Evolutionary conservation across 2,797 vertebrate species (phyloP).

Genomic region (Parambassis ranga): DNA sequence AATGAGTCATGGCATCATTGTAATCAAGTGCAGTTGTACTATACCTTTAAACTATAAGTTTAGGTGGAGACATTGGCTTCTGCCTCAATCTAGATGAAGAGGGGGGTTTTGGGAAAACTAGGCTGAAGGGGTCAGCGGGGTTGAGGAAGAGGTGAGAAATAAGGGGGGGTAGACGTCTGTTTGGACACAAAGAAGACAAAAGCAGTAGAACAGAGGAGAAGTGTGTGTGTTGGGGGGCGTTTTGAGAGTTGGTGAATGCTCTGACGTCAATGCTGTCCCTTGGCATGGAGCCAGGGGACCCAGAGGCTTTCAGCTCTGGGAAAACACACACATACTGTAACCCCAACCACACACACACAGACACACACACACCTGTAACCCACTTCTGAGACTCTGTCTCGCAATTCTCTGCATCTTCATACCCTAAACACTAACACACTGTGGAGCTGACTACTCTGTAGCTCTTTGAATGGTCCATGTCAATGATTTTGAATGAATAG

Average conservation of each 20-base stretch:
- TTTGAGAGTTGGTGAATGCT: constrained; percentile 62
- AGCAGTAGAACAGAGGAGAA: constrained; percentile 14
- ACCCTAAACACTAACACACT: not conserved
- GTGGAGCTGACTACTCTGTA: not conserved
- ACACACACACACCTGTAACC: constrained; percentile 2
- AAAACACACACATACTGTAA: constrained; percentile 8
- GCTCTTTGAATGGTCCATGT: not conserved
- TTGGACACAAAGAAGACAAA: constrained; percentile 61
- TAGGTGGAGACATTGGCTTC: too few species aligned
- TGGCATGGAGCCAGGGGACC: constrained; percentile 63
- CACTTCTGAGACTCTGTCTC: constrained; percentile 18
- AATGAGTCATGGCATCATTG: too few species aligned
- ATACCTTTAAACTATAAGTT: too few species aligned
- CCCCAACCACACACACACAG: constrained; percentile 4
- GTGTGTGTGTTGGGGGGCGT: not conserved
- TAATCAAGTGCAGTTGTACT: too few species aligned
- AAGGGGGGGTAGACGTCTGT: constrained; percentile 52
- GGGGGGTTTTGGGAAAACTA: constrained; percentile 40
- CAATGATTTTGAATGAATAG: constrained; percentile 36
- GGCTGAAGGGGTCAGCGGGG: not conserved
- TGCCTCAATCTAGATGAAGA: too few species aligned
- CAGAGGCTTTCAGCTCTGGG: constrained; percentile 53
- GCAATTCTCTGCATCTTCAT: not conserved
- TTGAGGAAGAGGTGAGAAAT: constrained; percentile 11
- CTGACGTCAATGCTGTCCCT: constrained; percentile 81